Conservation (phyloP, 2,113 vertebrate species). For the Ameiurus melas region DNA sequence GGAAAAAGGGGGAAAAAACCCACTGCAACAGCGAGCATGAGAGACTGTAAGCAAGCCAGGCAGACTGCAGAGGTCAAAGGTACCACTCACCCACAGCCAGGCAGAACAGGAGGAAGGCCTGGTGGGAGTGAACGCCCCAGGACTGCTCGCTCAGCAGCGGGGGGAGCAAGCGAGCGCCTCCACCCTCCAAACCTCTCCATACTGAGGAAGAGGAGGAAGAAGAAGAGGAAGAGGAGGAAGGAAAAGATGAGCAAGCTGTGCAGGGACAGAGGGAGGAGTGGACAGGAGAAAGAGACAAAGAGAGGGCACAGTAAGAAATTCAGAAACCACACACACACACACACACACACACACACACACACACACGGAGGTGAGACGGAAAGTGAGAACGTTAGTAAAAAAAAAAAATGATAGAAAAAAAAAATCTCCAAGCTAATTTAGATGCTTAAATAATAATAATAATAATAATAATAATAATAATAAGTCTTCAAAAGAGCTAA, state of each 20-base stretch:
- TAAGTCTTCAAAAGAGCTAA: neutral
- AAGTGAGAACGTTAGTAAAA: slow-evolving; percentile 6
- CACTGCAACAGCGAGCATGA: neutral
- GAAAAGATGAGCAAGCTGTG: slow-evolving; percentile 75
- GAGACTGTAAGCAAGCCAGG: slow-evolving; percentile 11
- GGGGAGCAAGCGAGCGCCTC: slow-evolving; percentile 81
- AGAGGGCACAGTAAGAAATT: slow-evolving; percentile 32
- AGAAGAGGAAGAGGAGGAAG: slow-evolving; percentile 74
- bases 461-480: slow-evolving; percentile 36
- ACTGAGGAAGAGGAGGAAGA: slow-evolving; percentile 74
- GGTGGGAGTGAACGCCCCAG: slow-evolving; percentile 80
- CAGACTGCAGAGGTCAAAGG: slow-evolving; percentile 37
- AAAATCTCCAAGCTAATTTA: neutral
- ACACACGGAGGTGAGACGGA: slow-evolving; percentile 6
- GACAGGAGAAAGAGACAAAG: slow-evolving; percentile 62
- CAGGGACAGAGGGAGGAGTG: slow-evolving; percentile 55
- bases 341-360: neutral
- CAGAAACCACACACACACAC: slow-evolving; percentile 55
- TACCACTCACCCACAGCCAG: slow-evolving; percentile 90
- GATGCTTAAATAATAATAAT: slow-evolving; percentile 61
- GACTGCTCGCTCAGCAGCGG: slow-evolving; percentile 92
- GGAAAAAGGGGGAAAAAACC: neutral
- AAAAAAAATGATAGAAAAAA: neutral
- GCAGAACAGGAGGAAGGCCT: slow-evolving; percentile 91
- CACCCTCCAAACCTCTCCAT: slow-evolving; percentile 69